phyloP scores from a whole-genome alignment of 2,113 vertebrate genomes.

The Chionodraco myersi region DNA sequence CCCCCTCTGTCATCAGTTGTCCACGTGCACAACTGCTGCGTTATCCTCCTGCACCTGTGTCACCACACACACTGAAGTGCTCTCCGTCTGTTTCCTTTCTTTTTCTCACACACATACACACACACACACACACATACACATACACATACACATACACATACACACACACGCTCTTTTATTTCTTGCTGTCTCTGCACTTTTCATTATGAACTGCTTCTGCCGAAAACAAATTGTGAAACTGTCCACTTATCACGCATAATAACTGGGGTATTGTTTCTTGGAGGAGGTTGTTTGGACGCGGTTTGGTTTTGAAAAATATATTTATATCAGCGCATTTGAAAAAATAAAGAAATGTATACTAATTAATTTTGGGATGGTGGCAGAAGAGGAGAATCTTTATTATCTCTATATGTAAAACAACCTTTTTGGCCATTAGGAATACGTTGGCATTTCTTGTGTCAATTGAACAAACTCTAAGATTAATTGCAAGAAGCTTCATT shows the following conservation, averaged over 20 bases:
- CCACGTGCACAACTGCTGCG: background rate
- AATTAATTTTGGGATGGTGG: background rate
- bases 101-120: slow-evolving; percentile 14
- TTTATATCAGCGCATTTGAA: background rate
- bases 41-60: slow-evolving; percentile 44
- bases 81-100: slow-evolving; percentile 25
- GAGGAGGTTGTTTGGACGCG: background rate
- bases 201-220: slow-evolving; percentile 27
- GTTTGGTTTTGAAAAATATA: background rate
- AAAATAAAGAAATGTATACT: background rate
- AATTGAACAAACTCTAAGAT: slow-evolving; percentile 8
- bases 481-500: background rate
- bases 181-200: slow-evolving; percentile 35
- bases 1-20: slow-evolving; percentile 25
- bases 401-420: background rate
- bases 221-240: background rate
- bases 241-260: background rate
- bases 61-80: slow-evolving; percentile 4
- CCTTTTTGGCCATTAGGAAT: background rate
- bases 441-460: background rate
- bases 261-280: slow-evolving; percentile 19
- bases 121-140: no score
- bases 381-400: background rate
- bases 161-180: background rate
- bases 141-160: no score